Conservation (phyloP, 2,797 vertebrate species). For the Enteromius radiatus region DNA sequence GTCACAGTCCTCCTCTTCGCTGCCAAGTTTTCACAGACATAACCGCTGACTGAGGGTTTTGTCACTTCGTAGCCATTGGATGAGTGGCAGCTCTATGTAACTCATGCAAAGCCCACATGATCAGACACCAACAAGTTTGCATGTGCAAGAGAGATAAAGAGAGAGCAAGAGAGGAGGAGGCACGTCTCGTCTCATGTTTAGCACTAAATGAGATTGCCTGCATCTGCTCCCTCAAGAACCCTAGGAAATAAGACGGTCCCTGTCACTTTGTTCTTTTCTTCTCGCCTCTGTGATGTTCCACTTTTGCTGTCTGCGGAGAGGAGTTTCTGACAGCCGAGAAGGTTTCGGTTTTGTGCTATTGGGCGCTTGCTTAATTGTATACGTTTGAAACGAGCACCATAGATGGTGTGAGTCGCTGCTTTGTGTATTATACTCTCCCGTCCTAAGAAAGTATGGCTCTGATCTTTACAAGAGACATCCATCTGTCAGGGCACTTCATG, state of each 20-base stretch:
- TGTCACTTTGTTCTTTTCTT: constrained; percentile 66
- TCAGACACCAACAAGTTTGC: constrained; percentile 21
- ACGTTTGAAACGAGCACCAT: constrained; percentile 21
- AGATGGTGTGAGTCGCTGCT: constrained; percentile 17
- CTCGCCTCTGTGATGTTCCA: constrained; percentile 60
- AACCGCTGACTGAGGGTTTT: constrained; percentile 36
- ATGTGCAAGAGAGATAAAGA: constrained; percentile 41
- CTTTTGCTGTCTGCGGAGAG: constrained; percentile 48
- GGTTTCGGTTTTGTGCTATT: constrained; percentile 58
- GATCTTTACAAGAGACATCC: constrained; percentile 22
- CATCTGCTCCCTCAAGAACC: constrained; percentile 61
- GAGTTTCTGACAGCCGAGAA: constrained; percentile 51
- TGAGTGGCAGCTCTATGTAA: constrained; percentile 39
- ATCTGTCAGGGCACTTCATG: constrained; percentile 6
- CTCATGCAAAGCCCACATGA: constrained; percentile 34
- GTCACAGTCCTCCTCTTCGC: constrained; percentile 25
- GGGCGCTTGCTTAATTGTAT: constrained; percentile 59
- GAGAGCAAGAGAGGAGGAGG: constrained; percentile 52
- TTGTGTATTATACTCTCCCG: constrained; percentile 28
- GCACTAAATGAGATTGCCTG: constrained; percentile 61
- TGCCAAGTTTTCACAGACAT: constrained; percentile 49
- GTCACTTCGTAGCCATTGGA: constrained; percentile 38
- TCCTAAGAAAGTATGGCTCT: constrained; percentile 20
- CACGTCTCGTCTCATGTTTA: constrained; percentile 58
- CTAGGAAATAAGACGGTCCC: constrained; percentile 64